Base-by-base conservation (phyloP, 1,140 invertebrate species). In the Drosophila willistoni region DNA sequence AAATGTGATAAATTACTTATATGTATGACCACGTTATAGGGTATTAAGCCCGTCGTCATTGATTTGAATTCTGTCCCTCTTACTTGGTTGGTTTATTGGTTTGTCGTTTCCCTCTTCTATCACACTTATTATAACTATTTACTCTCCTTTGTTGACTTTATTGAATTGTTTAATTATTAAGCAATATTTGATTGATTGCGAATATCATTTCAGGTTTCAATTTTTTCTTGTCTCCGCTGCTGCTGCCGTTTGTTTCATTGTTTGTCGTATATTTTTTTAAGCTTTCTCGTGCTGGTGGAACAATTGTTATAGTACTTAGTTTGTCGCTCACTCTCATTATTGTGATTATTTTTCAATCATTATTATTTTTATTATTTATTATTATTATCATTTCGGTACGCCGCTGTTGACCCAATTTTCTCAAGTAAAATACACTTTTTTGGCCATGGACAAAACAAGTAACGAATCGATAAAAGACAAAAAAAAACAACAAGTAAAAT, bases 151-250 rank as follows among this genome's bases (percentile, higher is more conserved):
- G 81, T 90, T 90, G 83, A 80, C 81, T 82, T 82, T 86, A 82
- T 90, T 90, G 79, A 90, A 91, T 90, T 90, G 87, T 84, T 89
- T 78, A 91, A 91, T 90, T 90, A 87, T 90, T 90, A 87, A 90
- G 87, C 87, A 90, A 90, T 81, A 90, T 90, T 89, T 90, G 87
- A 90, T 90, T 90, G 87, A 90, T 90, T 87, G 87, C 89, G 60
- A 90, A 90, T 90, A 90, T 73, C 84, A 70, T 90, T 84, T 79
- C 80, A 74, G 9, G 44, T 51, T 51, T 51, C 44, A 22, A n/a
- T 47, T 47, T 47, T 83, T 73, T 81, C 65, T 87, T 80, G 77
- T 80, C 79, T 86, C 71, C 65, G 68, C 64, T 61, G 65, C 71
- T 55, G 60, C 65, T 74, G 64, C 44, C 54, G 51, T 68, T 78